Conservation (phyloP, 2,797 vertebrate genomes). For the Crax fasciolata region DNA sequence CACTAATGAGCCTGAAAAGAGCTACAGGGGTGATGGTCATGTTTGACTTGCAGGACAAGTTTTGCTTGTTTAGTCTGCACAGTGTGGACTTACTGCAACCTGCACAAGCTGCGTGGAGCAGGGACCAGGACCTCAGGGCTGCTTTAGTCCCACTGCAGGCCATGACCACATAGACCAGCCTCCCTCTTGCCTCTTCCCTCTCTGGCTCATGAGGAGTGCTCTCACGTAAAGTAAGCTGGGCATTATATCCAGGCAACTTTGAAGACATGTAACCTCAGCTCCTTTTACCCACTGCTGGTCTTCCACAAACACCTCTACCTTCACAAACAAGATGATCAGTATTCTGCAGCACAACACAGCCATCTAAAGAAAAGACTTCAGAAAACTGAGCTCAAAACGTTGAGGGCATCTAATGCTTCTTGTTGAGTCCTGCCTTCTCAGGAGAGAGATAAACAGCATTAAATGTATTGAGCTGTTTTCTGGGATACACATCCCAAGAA, state of each 20-base stretch:
- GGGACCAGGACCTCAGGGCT: background rate
- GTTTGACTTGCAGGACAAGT: background rate
- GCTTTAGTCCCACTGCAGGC: background rate
- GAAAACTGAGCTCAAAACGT: background rate
- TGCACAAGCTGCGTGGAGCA: accelerated
- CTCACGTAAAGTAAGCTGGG: background rate
- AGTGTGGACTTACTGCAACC: background rate
- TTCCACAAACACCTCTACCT: background rate
- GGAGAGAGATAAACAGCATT: background rate
- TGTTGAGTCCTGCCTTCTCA: background rate
- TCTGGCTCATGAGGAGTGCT: background rate
- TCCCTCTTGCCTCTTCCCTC: background rate
- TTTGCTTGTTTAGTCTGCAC: background rate
- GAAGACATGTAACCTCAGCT: background rate
- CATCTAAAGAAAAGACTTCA: background rate
- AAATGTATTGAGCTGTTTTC: background rate
- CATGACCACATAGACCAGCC: accelerated
- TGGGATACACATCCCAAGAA: background rate
- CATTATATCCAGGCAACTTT: background rate
- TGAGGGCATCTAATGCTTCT: background rate
- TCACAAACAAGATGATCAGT: background rate
- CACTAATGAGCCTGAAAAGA: background rate
- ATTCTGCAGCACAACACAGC: background rate
- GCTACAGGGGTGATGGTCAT: background rate
- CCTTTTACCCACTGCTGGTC: background rate